Base-by-base conservation (phyloP, 1,140 invertebrate species). In the Hyphantria cunea region DNA sequence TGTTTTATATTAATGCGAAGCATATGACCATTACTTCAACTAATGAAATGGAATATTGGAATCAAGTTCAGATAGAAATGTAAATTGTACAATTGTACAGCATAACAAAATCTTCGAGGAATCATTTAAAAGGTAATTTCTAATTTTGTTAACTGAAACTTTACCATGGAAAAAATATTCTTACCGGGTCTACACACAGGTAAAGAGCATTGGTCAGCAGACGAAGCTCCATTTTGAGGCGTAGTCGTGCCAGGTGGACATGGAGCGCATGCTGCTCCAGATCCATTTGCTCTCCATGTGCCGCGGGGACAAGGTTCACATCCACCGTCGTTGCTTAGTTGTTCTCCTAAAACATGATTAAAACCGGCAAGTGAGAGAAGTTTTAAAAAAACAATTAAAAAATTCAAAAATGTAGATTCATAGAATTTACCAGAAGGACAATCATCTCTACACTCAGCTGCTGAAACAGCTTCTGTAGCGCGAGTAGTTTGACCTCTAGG, bases 221-320 rank as follows among this genome's bases (percentile, higher is more conserved):
- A 94, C 0, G 94, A 94, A 0, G 97, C 95, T 14, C 97, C 97
- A 41, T 94, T 91, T 56, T 95, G 94, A 0, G 95, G 95, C 0
- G 98, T 99, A 3, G 97, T 98, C 68, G 96, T 94, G 6, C 96
- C 97, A 0, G 94, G 76, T 0, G 98, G 98, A 91, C 98, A 99
- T 9, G 94, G 92, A 12, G 95, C 93, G 74, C 98, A 99, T 2
- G 96, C 94, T 0, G 97, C 96, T 68, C 98, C 96, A 0, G 96
- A 93, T 3, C 97, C 97, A 78, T 95, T 95, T 0, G 95, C 96
- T 41, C 98, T 93, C 88, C 97, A 99, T 0, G 96, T 97, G 59
- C 98, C 98, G 45, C 95, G 91, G 0, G 96, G 96, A 83, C 98
- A 99, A 0, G 96, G 94, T 75, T 98, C 96, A 85, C 98, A 99